These are phyloP conservation scores for Argya squamiceps DNA, from an alignment of 2,797 vertebrate species.

Conservation along the genomic window DNA sequence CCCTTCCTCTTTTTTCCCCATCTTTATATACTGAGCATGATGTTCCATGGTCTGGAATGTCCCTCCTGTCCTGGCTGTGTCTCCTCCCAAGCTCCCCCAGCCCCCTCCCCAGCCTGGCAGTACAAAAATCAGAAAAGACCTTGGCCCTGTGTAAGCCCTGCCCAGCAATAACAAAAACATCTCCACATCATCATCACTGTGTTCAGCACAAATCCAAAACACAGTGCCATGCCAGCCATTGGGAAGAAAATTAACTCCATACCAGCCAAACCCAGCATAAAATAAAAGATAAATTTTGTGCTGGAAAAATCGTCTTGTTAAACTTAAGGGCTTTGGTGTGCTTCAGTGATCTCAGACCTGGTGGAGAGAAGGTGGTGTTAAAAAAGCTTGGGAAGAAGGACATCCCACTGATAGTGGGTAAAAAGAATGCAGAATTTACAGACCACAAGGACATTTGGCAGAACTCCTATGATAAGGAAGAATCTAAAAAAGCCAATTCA, in stretches of 20 bases:
- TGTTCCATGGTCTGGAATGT: neutral
- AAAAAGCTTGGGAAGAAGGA: neutral
- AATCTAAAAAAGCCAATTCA: neutral
- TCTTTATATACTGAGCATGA: accelerated
- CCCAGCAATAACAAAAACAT: neutral
- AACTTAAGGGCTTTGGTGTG: neutral
- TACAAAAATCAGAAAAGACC: neutral
- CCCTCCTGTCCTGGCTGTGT: accelerated
- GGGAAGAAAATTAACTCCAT: neutral
- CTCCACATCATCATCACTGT: accelerated
- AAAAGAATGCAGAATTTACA: neutral
- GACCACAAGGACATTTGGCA: neutral
- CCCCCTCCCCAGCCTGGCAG: accelerated
- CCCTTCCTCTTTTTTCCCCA: neutral
- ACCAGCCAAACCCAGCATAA: neutral
- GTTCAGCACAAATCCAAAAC: neutral
- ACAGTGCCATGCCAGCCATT: accelerated
- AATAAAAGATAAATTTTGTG: neutral
- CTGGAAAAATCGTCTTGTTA: neutral
- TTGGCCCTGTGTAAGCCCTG: neutral
- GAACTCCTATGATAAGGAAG: neutral
- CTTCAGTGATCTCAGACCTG: neutral
- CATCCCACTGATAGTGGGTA: neutral
- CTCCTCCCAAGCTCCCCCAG: neutral
- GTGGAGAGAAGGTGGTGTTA: neutral